These are phyloP conservation scores for Nomada goodeniana DNA, from an alignment of 2,888 invertebrate species.

Conservation along the genomic window DNA sequence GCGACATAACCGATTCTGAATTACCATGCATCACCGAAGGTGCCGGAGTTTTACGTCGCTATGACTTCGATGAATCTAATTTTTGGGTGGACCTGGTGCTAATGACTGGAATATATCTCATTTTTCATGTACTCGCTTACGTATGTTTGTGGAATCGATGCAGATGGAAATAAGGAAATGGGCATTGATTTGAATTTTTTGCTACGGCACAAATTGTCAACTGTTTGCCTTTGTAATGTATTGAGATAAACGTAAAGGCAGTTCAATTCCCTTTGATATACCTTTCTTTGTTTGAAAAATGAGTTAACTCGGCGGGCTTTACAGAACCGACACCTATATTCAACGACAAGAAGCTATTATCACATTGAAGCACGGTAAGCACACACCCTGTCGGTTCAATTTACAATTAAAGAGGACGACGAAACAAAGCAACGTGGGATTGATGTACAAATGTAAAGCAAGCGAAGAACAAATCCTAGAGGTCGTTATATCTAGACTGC, in stretches of 20 bases:
- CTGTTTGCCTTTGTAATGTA: not conserved
- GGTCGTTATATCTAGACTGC: no score
- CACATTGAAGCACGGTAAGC: no score
- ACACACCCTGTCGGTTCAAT: no score
- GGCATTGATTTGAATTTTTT: not conserved
- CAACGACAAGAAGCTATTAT: no score
- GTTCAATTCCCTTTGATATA: not conserved
- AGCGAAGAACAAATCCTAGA: no score
- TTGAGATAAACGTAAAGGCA: not conserved
- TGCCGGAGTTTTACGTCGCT: slow-evolving; percentile 89
- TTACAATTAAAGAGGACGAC: no score
- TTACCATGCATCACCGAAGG: slow-evolving; percentile 91
- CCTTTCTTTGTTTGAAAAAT: not conserved
- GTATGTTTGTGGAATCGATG: slow-evolving; percentile 88
- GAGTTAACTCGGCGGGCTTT: no score
- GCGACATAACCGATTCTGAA: slow-evolving; percentile 86
- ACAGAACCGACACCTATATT: no score
- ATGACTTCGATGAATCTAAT: slow-evolving; percentile 89
- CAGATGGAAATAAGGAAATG: slow-evolving; percentile 44
- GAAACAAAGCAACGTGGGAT: no score
- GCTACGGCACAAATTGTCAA: not conserved
- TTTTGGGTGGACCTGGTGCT: slow-evolving; percentile 88
- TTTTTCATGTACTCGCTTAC: slow-evolving; percentile 90
- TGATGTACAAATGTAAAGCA: no score
- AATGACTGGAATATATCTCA: slow-evolving; percentile 88